phyloP scores from a whole-genome alignment of 2,797 vertebrate species.

The Chrosomus eos region DNA sequence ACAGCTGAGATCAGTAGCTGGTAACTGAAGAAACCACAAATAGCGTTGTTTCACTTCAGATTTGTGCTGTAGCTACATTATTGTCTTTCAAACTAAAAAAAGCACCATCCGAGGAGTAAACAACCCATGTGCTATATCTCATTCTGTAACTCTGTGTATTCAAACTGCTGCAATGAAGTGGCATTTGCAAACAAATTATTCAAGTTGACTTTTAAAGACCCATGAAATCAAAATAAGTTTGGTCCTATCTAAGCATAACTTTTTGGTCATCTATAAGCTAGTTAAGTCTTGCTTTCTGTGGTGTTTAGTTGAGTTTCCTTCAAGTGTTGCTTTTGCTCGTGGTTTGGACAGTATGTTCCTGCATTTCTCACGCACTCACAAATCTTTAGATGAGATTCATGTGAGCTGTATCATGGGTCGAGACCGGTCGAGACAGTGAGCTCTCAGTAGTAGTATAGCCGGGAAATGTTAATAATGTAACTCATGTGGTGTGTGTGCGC shows the following conservation, averaged over 20 bases:
- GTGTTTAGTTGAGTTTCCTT: background rate
- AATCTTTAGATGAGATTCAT: constrained; percentile 24
- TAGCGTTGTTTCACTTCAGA: too few species aligned
- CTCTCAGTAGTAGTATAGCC: background rate
- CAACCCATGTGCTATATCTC: background rate
- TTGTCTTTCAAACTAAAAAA: background rate
- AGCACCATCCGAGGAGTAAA: background rate
- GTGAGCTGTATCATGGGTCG: background rate
- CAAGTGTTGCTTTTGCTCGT: background rate
- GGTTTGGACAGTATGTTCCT: background rate
- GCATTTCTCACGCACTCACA: background rate
- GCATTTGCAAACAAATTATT: too few species aligned
- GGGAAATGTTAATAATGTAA: background rate
- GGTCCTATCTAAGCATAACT: background rate
- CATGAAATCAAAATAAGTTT: background rate
- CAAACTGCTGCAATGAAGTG: background rate
- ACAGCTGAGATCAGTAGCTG: too few species aligned
- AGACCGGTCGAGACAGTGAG: background rate
- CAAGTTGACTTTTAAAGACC: background rate
- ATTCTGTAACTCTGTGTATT: background rate
- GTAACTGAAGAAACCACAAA: too few species aligned
- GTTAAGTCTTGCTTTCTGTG: background rate
- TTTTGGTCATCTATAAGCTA: background rate
- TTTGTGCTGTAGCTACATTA: too few species aligned
- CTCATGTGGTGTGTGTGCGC: background rate